Base-by-base conservation (phyloP, 2,888 invertebrate genomes). In the Spodoptera littoralis region DNA sequence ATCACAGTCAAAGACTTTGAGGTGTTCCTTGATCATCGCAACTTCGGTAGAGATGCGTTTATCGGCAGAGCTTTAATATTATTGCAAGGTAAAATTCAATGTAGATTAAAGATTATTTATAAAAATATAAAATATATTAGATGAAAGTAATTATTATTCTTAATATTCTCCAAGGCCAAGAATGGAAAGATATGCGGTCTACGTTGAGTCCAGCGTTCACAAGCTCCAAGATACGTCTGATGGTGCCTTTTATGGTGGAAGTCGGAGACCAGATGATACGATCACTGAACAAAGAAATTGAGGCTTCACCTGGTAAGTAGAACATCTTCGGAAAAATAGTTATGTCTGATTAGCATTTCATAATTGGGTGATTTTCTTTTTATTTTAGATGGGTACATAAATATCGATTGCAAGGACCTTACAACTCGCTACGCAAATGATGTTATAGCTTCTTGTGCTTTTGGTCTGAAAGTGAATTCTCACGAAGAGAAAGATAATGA, bases 1-100 rank as follows among this genome's bases (percentile, higher is more conserved):
- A 87, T 95, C 4, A 83, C 91, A 0, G 86, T 95, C 1, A 96
- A 95, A 70, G 95, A 95, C 73, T 95, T 95, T 59, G 95, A 95
- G 56, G 82, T 95, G 69, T 96, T 96, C 71, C 62, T 89, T 0
- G 94, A 96, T 81, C 95, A 95, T 78, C 88, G 89, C 1, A 65
- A 77, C 3, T 42, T 91, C 0, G 89, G 4, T 1, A 11, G 2
- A 1, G 95, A 95, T 49, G 90, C 93, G 0, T 73, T 96, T 0
- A 95, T 95, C 79, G 91, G 89, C 0, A 93, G 93, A 61, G 93
- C 89, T 42, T 76, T 96, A 3, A 87, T 95, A 41, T 83, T 88
- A 3, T 84, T 96, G 74, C 90, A 88, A 82, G 95, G 95, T 91
- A 73, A 49, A 18, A 18, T 18, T 18, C 18, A 2, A 18, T 2